Evolutionary conservation across 2,113 vertebrate genomes (phyloP).

Genomic region (Brachyhypopomus gauderio): DNA sequence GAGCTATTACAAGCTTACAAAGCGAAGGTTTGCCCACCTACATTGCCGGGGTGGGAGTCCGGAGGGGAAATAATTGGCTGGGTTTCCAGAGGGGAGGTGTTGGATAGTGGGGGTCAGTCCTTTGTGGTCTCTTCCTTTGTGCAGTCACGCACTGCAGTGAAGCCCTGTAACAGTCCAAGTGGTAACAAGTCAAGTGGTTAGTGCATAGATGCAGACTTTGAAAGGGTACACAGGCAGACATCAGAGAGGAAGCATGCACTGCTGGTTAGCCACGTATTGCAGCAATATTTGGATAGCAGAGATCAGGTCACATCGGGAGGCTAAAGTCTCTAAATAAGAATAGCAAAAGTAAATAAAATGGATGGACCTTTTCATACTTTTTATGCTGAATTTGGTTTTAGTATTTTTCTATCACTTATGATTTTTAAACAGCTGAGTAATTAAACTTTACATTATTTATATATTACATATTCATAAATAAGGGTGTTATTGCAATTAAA

Average conservation of each 20-base stretch:
- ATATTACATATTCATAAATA: too few relatives aligned
- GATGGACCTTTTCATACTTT: too few relatives aligned
- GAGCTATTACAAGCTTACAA: background rate
- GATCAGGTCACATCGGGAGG: background rate
- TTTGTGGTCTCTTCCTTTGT: background rate
- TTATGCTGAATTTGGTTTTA: too few relatives aligned
- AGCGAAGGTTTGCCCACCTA: background rate
- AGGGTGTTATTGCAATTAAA: too few relatives aligned
- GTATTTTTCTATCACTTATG: too few relatives aligned
- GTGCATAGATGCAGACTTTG: background rate
- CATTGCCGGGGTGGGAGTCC: background rate
- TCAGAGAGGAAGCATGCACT: too few relatives aligned
- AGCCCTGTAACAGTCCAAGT: background rate
- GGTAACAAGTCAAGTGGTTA: constrained; percentile 11
- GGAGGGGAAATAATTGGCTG: constrained; percentile 11
- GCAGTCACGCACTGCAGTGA: constrained; percentile 8
- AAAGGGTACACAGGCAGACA: background rate
- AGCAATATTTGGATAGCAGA: background rate
- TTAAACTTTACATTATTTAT: too few relatives aligned
- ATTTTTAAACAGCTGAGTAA: too few relatives aligned
- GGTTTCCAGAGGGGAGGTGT: background rate
- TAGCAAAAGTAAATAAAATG: background rate
- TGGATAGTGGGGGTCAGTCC: background rate
- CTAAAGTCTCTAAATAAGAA: background rate
- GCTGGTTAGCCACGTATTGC: too few relatives aligned